phyloP scores from a whole-genome alignment of 2,797 vertebrate genomes.

The Crossoptilon crossoptilon region DNA sequence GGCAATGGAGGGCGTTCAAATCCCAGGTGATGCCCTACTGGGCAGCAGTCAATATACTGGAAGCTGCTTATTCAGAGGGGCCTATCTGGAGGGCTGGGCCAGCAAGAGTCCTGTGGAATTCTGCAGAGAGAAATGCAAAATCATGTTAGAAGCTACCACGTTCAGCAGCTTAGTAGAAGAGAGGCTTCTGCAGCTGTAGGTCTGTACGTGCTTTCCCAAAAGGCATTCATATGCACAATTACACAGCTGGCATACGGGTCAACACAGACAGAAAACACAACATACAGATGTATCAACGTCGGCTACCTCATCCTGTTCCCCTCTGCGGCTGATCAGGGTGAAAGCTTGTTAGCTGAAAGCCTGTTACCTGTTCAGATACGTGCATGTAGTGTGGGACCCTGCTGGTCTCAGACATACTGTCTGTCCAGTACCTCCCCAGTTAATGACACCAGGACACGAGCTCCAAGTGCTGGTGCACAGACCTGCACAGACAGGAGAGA shows the following conservation, averaged over 20 bases:
- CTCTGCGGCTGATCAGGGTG: neutral
- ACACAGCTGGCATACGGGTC: neutral
- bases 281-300: neutral
- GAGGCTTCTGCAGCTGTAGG: neutral
- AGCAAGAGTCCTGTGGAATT: neutral
- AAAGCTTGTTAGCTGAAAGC: neutral
- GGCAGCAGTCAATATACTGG: neutral
- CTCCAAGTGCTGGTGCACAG: neutral
- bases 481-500: neutral
- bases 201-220: neutral
- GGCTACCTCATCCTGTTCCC: neutral
- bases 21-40: neutral
- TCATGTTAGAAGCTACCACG: neutral
- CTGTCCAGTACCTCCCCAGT: neutral
- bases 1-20: neutral
- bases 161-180: neutral
- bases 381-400: neutral
- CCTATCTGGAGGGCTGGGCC: neutral
- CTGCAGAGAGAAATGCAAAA: neutral
- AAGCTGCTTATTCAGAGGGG: neutral
- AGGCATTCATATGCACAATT: neutral
- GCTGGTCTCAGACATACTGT: neutral
- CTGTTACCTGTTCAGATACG: neutral
- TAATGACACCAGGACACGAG: neutral
- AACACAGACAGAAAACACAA: neutral